Evolutionary conservation across 1,140 invertebrate species (phyloP).

Genomic region (Pygmarrhopalites habei): DNA sequence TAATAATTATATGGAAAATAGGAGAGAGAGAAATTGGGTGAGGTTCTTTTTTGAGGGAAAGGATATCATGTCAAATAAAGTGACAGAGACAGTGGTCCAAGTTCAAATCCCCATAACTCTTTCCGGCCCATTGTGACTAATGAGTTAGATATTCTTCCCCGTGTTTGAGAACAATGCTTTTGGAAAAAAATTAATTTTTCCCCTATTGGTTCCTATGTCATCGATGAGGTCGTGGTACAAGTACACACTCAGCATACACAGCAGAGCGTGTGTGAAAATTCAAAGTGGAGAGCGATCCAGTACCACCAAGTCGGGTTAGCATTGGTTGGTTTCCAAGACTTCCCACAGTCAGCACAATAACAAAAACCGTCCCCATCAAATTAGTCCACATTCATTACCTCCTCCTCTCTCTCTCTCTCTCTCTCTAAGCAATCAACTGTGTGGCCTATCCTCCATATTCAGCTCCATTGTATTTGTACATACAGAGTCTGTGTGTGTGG

Average conservation of each 20-base stretch:
- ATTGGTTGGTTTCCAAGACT: neutral
- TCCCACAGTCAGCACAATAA: neutral
- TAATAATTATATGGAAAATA: too few species aligned
- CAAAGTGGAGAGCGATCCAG: neutral
- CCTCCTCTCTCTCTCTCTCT: neutral
- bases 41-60: neutral
- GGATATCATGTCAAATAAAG: neutral
- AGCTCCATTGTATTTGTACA: neutral
- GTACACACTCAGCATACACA: neutral
- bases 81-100: constrained; percentile 3
- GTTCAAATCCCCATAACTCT: constrained; percentile 18
- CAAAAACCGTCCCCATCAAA: neutral
- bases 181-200: neutral
- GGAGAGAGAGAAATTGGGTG: constrained; percentile 12
- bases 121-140: constrained; percentile 22
- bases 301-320: neutral
- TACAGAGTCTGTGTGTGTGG: too few species aligned
- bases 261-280: neutral
- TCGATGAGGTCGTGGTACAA: neutral
- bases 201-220: neutral
- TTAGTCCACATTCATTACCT: neutral
- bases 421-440: neutral
- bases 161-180: neutral
- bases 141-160: constrained; percentile 18
- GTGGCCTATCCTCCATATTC: neutral